Conservation (phyloP, 2,113 vertebrate species). For the Fregata magnificens region DNA sequence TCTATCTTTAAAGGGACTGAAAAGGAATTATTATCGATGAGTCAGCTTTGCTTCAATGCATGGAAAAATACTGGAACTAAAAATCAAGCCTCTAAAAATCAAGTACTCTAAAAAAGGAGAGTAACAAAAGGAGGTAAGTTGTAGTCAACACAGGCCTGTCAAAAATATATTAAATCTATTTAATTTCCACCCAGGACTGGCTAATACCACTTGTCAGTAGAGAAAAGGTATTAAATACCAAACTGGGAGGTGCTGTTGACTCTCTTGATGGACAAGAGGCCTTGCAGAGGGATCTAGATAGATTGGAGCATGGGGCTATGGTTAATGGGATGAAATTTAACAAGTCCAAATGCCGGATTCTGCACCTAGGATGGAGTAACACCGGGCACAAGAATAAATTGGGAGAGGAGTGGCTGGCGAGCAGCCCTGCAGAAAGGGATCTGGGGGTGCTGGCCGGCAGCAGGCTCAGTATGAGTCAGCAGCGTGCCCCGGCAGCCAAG, state of each 20-base stretch:
- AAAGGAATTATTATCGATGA: background rate
- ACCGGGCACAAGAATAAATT: background rate
- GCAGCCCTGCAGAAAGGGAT: background rate
- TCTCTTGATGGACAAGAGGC: background rate
- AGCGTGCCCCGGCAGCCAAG: background rate
- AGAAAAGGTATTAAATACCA: background rate
- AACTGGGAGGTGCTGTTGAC: background rate
- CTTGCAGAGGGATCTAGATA: background rate
- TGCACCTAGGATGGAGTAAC: background rate
- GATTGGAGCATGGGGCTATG: background rate
- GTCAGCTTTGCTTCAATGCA: background rate
- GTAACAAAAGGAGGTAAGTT: background rate
- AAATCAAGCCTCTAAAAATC: background rate
- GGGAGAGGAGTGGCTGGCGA: background rate
- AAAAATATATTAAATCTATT: background rate
- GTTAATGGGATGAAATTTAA: background rate
- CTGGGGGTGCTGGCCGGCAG: background rate
- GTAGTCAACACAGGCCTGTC: background rate
- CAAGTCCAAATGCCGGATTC: background rate
- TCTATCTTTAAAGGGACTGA: background rate
- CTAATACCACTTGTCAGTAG: background rate
- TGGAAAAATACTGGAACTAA: slow-evolving; percentile 35
- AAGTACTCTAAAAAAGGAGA: background rate
- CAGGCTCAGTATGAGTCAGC: background rate
- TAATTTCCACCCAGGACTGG: background rate